phyloP scores from a whole-genome alignment of 2,888 invertebrate species.

The Congeria kusceri region DNA sequence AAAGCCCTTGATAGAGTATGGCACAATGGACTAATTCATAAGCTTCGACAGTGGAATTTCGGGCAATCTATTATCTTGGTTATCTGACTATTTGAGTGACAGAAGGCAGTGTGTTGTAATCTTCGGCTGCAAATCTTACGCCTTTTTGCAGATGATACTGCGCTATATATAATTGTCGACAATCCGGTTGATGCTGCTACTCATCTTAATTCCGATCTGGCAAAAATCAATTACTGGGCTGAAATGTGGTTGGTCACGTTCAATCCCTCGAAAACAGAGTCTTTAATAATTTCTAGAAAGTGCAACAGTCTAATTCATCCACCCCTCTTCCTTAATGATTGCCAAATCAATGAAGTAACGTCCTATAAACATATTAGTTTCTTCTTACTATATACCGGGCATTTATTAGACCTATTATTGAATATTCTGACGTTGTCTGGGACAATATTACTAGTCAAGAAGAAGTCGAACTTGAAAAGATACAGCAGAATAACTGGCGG shows the following conservation, averaged over 20 bases:
- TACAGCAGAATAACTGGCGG: conserved; percentile 24
- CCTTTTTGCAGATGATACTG: conserved; percentile 19
- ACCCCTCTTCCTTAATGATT: conserved; percentile 5
- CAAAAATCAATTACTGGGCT: conserved; percentile 3
- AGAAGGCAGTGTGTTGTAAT: conserved; percentile 19
- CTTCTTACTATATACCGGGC: conserved; percentile 1
- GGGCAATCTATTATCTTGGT: conserved; percentile 5
- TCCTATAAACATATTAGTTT: conserved; percentile 24
- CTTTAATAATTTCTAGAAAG: conserved; percentile 3
- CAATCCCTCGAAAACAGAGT: not conserved
- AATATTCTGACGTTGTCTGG: conserved; percentile 34
- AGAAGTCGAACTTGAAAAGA: conserved; percentile 33
- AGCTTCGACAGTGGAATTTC: conserved; percentile 1
- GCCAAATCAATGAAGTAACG: not conserved
- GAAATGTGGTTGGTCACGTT: not conserved
- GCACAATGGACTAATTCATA: not conserved
- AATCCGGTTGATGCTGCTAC: conserved; percentile 5
- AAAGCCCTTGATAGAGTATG: not conserved
- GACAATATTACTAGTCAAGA: conserved; percentile 20
- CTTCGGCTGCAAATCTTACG: conserved; percentile 3
- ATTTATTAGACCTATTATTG: conserved; percentile 17
- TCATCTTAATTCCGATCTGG: not conserved
- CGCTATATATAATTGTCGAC: conserved; percentile 14
- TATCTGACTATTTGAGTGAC: not conserved
- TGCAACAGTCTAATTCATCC: not conserved